Conservation (phyloP, 2,888 invertebrate species). For the Automeris io region DNA sequence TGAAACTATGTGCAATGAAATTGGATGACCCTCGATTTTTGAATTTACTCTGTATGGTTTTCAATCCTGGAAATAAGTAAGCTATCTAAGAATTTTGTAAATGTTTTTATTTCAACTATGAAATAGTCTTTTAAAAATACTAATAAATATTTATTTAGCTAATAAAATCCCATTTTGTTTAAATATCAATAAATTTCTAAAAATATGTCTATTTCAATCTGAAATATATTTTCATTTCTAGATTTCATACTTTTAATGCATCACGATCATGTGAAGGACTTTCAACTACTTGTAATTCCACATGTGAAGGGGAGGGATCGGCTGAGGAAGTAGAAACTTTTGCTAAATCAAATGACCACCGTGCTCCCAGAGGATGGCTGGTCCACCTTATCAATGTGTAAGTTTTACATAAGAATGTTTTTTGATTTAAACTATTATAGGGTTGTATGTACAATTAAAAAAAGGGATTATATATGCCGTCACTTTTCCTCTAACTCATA, state of each 20-base stretch:
- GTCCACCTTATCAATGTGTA: constrained; percentile 95
- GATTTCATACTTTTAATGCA: constrained; percentile 92
- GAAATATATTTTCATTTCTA: constrained; percentile 35
- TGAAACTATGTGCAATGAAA: constrained; percentile 95
- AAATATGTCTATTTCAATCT: not conserved
- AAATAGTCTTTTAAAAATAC: not conserved
- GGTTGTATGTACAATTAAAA: not conserved
- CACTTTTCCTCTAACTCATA: too few relatives aligned
- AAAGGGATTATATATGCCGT: too few relatives aligned
- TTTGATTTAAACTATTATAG: not conserved
- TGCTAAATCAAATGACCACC: constrained; percentile 86
- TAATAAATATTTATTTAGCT: not conserved
- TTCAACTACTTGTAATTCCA: constrained; percentile 35
- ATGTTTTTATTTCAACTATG: not conserved
- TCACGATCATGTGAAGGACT: constrained; percentile 84
- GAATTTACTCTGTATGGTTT: constrained; percentile 93
- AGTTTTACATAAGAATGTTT: constrained; percentile 19
- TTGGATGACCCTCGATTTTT: constrained; percentile 95
- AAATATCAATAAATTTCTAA: not conserved
- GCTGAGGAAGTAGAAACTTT: constrained; percentile 69
- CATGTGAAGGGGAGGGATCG: constrained; percentile 73
- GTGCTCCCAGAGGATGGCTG: constrained; percentile 95
- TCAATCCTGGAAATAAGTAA: constrained; percentile 97
- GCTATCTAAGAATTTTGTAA: constrained; percentile 26
- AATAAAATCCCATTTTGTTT: not conserved